A percentile compares a stretch with the other conserved stretches of the same genome.
Conservation (phyloP, 2,113 vertebrate genomes). For the Entelurus aequoreus region DNA sequence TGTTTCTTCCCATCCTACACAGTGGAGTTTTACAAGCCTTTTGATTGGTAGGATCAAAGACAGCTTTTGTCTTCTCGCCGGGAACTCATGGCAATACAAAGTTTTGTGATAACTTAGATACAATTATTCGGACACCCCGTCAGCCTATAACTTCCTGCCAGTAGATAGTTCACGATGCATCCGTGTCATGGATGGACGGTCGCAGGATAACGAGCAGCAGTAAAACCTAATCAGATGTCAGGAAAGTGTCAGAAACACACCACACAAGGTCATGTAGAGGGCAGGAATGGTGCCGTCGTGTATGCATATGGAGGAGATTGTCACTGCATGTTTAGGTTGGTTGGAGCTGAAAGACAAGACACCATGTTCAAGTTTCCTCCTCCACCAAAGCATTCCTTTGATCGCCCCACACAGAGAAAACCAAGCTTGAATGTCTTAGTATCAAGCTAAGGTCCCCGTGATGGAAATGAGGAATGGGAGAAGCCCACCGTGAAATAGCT, state of each 20-base stretch:
- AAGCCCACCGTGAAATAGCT: conserved; percentile 35
- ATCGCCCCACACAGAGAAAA: conserved; percentile 1
- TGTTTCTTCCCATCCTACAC: too few species aligned
- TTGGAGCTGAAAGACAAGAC: conserved; percentile 31
- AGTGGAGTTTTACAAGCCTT: too few species aligned
- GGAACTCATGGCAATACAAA: too few species aligned
- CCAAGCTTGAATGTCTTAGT: conserved; percentile 23
- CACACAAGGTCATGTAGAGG: not conserved
- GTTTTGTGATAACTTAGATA: too few species aligned
- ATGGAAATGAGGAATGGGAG: conserved; percentile 25
- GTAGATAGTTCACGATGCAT: conserved; percentile 42
- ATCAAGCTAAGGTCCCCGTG: conserved; percentile 27
- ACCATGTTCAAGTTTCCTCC: conserved; percentile 36
- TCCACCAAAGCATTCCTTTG: conserved; percentile 23
- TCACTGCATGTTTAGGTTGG: conserved; percentile 24
- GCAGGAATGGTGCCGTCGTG: conserved; percentile 12
- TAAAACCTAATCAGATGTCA: conserved; percentile 36
- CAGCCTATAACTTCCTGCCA: conserved; percentile 40
- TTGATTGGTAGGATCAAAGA: too few species aligned
- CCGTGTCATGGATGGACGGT: conserved; percentile 14
- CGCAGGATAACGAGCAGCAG: conserved; percentile 23
- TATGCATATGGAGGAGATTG: conserved; percentile 9
- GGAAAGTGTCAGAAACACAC: not conserved
- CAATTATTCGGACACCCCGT: conserved; percentile 6
- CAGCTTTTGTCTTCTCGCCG: too few species aligned